These are phyloP conservation scores for Pseudobourletiella spinata DNA, from an alignment of 1,140 invertebrate genomes.

Conservation along the genomic window DNA sequence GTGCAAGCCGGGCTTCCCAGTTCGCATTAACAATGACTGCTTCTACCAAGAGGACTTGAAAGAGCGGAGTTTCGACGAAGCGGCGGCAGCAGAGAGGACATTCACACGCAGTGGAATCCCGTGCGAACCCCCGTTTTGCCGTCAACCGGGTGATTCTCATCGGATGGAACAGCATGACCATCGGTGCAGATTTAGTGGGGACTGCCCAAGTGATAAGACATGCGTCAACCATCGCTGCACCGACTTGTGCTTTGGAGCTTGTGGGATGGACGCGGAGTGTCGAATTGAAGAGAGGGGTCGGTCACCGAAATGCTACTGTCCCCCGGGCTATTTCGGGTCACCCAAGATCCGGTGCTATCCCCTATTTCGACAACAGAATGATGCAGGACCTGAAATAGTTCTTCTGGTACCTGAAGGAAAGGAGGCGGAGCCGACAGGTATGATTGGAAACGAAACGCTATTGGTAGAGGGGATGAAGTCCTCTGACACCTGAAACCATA, in stretches of 20 bases:
- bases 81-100: neutral
- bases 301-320: conserved; percentile 66
- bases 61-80: neutral
- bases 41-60: conserved; percentile 6
- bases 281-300: conserved; percentile 55
- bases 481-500: too few species aligned
- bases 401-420: too few species aligned
- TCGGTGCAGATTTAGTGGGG: conserved; percentile 50
- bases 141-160: neutral
- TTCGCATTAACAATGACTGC: conserved; percentile 13
- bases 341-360: conserved; percentile 57
- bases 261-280: conserved; percentile 68
- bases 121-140: conserved; percentile 1
- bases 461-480: too few species aligned
- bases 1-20: conserved; percentile 66
- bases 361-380: neutral
- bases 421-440: too few species aligned
- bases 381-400: too few species aligned
- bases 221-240: conserved; percentile 74
- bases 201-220: conserved; percentile 68
- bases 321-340: conserved; percentile 61
- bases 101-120: neutral
- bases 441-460: too few species aligned
- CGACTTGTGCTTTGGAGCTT: conserved; percentile 67
- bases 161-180: neutral